A percentile compares a stretch with the other conserved stretches of the same genome.
Conservation (phyloP, 2,888 invertebrate genomes). For the Reticulitermes lucifugus region DNA sequence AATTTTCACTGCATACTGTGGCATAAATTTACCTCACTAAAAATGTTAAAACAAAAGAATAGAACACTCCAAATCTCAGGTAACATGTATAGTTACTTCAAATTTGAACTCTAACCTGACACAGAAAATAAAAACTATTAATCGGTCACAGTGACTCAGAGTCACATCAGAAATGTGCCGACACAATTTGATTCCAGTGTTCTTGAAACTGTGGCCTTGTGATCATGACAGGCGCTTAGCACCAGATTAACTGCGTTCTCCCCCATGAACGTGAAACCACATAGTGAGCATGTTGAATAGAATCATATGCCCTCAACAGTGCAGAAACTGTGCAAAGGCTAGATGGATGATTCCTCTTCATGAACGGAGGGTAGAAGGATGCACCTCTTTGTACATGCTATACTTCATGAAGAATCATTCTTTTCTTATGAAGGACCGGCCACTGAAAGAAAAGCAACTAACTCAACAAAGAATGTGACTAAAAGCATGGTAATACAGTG, state of each 20-base stretch:
- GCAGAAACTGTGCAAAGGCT: background rate
- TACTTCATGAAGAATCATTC: slow-evolving; percentile 47
- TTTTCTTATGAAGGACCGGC: slow-evolving; percentile 51
- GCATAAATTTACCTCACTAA: background rate
- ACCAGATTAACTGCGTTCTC: background rate
- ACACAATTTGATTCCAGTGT: background rate
- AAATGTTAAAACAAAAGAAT: slow-evolving; percentile 8
- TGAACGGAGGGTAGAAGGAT: background rate
- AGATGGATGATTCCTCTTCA: slow-evolving; percentile 17
- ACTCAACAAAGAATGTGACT: too few relatives aligned
- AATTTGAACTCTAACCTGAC: slow-evolving; percentile 12
- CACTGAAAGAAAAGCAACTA: slow-evolving; percentile 45
- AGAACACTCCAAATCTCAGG: slow-evolving; percentile 38
- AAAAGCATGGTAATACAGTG: too few relatives aligned
- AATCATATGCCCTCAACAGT: background rate
- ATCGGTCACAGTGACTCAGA: slow-evolving; percentile 10
- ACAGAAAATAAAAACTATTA: slow-evolving; percentile 10
- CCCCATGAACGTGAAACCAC: background rate
- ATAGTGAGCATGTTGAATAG: slow-evolving; percentile 7
- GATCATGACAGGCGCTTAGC: slow-evolving; percentile 26
- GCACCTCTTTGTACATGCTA: slow-evolving; percentile 50
- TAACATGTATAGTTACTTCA: background rate
- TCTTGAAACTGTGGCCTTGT: slow-evolving; percentile 17
- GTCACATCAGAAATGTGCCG: slow-evolving; percentile 20
- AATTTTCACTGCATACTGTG: too few relatives aligned